phyloP scores from a whole-genome alignment of 2,888 invertebrate species.

The Sinhomidia bicolor region DNA sequence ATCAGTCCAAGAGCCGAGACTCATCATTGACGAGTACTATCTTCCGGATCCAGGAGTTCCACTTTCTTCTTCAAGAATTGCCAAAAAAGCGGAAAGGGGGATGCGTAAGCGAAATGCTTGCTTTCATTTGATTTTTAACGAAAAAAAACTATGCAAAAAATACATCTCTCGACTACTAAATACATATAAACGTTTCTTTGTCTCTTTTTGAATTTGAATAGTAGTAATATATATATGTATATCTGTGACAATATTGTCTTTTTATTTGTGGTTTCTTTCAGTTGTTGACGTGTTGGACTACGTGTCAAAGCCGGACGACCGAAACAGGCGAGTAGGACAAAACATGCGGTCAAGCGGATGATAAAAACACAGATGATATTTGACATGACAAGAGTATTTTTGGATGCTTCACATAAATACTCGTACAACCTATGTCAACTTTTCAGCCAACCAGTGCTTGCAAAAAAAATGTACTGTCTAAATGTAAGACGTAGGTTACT shows the following conservation, averaged over 20 bases:
- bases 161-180: too few relatives aligned
- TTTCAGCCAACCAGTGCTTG: neutral
- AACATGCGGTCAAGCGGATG: slow-evolving; percentile 66
- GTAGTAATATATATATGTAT: neutral
- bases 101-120: slow-evolving; percentile 49
- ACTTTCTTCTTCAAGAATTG: slow-evolving; percentile 8
- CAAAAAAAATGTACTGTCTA: too few relatives aligned
- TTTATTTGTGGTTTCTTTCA: neutral
- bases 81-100: slow-evolving; percentile 64
- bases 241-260: too few relatives aligned
- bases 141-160: neutral
- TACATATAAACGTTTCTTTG: neutral
- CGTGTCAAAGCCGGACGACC: slow-evolving; percentile 59
- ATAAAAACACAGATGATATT: neutral
- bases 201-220: neutral
- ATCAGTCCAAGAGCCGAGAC: slow-evolving; percentile 40
- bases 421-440: neutral
- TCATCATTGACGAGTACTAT: slow-evolving; percentile 45
- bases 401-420: neutral
- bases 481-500: too few relatives aligned
- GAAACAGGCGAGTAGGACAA: slow-evolving; percentile 66
- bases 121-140: neutral
- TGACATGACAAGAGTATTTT: neutral
- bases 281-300: slow-evolving; percentile 68
- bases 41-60: slow-evolving; percentile 33